phyloP scores from a whole-genome alignment of 2,888 invertebrate genomes.

The Cheiracanthium punctorium region DNA sequence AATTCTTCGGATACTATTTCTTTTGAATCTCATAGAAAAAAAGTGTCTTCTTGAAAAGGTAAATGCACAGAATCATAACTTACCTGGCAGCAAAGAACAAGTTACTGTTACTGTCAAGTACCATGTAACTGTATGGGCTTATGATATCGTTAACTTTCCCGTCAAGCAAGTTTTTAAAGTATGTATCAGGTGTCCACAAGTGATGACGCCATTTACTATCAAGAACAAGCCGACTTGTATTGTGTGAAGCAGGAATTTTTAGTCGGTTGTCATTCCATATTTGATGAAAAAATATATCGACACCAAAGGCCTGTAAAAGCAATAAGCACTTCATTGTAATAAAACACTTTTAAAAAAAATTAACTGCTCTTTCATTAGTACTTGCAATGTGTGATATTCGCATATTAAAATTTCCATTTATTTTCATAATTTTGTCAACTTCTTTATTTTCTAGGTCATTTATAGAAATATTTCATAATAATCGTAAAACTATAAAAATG shows the following conservation, averaged over 20 bases:
- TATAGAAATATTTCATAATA: no score
- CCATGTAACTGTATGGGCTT: conserved; percentile 69
- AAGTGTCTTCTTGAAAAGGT: no score
- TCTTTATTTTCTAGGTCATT: no score
- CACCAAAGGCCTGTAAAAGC: conserved; percentile 67
- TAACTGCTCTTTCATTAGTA: no score
- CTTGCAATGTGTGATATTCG: no score
- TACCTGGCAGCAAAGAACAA: conserved; percentile 71
- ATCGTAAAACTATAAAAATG: no score
- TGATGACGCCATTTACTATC: conserved; percentile 68
- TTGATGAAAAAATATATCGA: conserved; percentile 71
- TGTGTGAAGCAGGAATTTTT: conserved; percentile 45
- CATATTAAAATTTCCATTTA: no score
- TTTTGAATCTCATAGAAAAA: no score
- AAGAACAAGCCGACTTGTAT: conserved; percentile 56
- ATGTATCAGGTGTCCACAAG: conserved; percentile 71
- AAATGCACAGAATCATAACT: neutral
- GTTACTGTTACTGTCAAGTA: conserved; percentile 57
- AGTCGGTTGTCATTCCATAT: conserved; percentile 69
- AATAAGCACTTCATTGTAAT: no score
- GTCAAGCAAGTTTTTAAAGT: conserved; percentile 71
- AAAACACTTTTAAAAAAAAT: no score
- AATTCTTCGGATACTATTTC: no score
- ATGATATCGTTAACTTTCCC: conserved; percentile 70
- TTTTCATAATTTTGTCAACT: no score